Conservation (phyloP, 2,888 invertebrate genomes). For the Erebia epiphron region DNA sequence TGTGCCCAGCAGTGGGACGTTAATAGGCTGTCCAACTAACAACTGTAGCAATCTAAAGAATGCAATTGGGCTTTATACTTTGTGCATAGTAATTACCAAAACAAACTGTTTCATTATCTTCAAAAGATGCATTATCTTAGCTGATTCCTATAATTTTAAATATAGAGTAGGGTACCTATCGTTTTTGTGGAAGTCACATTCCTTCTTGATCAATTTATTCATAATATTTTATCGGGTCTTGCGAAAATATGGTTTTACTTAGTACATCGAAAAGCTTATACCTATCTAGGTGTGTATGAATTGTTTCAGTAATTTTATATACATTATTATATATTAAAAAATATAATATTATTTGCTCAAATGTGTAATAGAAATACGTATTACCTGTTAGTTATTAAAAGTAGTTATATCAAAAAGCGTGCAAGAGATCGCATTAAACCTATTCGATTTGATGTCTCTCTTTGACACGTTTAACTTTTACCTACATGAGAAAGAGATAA, state of each 20-base stretch:
- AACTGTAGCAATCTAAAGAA: no score
- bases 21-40: no score
- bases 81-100: no score
- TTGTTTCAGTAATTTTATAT: neutral
- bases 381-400: neutral
- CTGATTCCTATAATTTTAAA: slow-evolving; percentile 1
- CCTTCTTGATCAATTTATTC: neutral
- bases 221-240: neutral
- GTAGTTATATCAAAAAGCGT: neutral
- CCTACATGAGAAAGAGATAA: neutral
- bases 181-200: neutral
- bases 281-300: neutral
- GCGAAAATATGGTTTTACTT: neutral
- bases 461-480: neutral
- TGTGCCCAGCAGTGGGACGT: no score
- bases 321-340: neutral
- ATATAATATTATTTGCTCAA: slow-evolving; percentile 13
- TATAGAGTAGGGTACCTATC: neutral
- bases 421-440: neutral
- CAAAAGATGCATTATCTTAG: no score
- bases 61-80: no score
- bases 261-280: slow-evolving; percentile 1
- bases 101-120: no score
- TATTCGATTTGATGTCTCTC: slow-evolving; percentile 6
- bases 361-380: slow-evolving; percentile 8